Conservation (phyloP, 2,797 vertebrate species). For the Sebastes oblongus region DNA sequence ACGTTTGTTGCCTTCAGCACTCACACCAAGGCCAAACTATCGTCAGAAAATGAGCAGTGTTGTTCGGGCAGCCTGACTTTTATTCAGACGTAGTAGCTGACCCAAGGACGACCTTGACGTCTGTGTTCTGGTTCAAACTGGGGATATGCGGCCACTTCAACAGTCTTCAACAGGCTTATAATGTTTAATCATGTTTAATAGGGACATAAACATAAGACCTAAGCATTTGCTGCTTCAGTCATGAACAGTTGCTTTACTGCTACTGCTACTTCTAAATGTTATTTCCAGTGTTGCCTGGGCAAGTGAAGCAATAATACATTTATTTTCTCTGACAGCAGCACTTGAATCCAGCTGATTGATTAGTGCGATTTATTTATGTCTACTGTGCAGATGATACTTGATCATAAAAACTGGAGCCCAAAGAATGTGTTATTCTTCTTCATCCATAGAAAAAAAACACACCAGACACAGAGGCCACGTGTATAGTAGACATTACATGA, state of each 20-base stretch:
- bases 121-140: background rate
- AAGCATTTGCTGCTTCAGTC: background rate
- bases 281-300: background rate
- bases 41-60: slow-evolving; percentile 33
- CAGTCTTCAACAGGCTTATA: background rate
- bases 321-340: background rate
- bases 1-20: background rate
- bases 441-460: too few relatives aligned
- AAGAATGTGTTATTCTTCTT: background rate
- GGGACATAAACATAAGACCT: background rate
- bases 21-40: background rate
- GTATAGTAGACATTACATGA: background rate
- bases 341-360: background rate
- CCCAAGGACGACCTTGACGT: slow-evolving; percentile 23
- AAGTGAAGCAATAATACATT: background rate
- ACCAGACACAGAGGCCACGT: background rate
- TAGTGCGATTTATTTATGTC: background rate
- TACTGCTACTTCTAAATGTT: background rate
- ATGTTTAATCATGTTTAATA: background rate
- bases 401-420: background rate
- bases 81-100: slow-evolving; percentile 37
- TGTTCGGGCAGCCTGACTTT: slow-evolving; percentile 32
- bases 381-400: background rate
- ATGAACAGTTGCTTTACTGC: background rate
- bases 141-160: slow-evolving; percentile 9